Percentiles rank a stretch among this genome's conserved stretches.
Evolutionary conservation across 2,888 invertebrate species (phyloP).

Genomic region (Cheilosia scutellata): DNA sequence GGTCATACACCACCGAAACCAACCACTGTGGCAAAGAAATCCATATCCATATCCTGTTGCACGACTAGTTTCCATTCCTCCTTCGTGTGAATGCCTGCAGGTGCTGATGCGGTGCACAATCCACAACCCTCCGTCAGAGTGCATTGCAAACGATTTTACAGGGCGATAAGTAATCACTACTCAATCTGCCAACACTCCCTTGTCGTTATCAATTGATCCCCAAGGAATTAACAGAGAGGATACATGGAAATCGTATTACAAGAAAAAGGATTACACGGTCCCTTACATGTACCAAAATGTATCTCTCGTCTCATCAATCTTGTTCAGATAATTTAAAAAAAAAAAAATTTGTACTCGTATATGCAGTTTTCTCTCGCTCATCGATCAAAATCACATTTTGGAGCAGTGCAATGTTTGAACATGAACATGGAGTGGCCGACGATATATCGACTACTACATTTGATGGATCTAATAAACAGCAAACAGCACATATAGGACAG

Average conservation of each 20-base stretch:
- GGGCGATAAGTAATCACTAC: conserved; percentile 36
- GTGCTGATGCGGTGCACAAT: not conserved
- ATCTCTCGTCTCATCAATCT: conserved; percentile 54
- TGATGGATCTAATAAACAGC: conserved; percentile 63
- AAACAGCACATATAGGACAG: conserved; percentile 24
- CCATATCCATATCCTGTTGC: conserved; percentile 65
- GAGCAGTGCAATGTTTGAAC: conserved; percentile 20
- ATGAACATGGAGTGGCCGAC: conserved; percentile 5
- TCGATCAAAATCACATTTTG: conserved; percentile 51
- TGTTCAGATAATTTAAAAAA: conserved; percentile 43
- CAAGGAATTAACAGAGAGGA: conserved; percentile 45
- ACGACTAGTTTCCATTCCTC: conserved; percentile 59
- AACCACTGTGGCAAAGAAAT: conserved; percentile 50
- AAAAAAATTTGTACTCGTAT: conserved; percentile 11
- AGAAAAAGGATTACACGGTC: conserved; percentile 50
- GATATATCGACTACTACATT: conserved; percentile 21
- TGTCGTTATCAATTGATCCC: conserved; percentile 59
- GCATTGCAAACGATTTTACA: conserved; percentile 22
- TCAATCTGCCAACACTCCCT: conserved; percentile 28
- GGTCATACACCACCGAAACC: conserved; percentile 57
- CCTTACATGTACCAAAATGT: not conserved
- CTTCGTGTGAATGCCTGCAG: conserved; percentile 30
- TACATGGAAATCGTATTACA: conserved; percentile 29
- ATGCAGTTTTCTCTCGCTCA: conserved; percentile 11
- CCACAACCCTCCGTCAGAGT: not conserved